Evolutionary conservation across 2,797 vertebrate genomes (phyloP), one percentile per base, ranked within the genome.

Genomic region (Chelon labrosus): DNA sequence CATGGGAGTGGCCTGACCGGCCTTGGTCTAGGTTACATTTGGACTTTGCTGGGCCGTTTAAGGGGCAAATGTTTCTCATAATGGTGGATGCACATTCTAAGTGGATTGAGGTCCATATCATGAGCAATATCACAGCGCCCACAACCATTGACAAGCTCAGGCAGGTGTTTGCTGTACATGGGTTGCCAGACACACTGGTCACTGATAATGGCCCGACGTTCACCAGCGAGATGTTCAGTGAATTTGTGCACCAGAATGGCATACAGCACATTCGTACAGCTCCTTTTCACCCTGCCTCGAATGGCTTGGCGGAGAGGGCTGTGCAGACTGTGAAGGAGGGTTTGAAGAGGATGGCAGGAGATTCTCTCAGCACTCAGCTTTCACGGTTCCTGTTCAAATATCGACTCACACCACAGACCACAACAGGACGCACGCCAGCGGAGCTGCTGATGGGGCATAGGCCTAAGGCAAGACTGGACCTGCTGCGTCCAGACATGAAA

Each of bases 11-110:
- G 59, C 65, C 69, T 17, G 67, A 55, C 52, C 13, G 3, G 1
- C 73, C 22, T 0, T 79, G 69, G 69, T 77, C 79, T 11, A 70
- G 65, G 27, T 1, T 81, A 7, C 75, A 82, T 71, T 2, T 65
- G 42, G 61, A 74, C 9, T 79, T 65, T 74, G 65, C 54, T 37
- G 39, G 70, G 0, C 70, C 41, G 0, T 60, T 70, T 2, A 70
- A 31, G 50, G 66, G 66, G 11, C 39, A 70, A 12, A 51, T 78
- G 52, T 66, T 67, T 42, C 51, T 72, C 0, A 3, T 56, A 10
- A 61, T 72, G 57, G 52, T 73, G 19, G 58, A 78, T 58, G 52
- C 39, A 5, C 69, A 73, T 2, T 72, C 69, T 1, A 63, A 73
- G 1, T 78, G 52, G 63, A 58, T 59, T 2, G 73, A 75, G 1